Evolutionary conservation across 2,113 vertebrate species (phyloP), one percentile per base, ranked within the genome.

Genomic region (Paralichthys olivaceus): DNA sequence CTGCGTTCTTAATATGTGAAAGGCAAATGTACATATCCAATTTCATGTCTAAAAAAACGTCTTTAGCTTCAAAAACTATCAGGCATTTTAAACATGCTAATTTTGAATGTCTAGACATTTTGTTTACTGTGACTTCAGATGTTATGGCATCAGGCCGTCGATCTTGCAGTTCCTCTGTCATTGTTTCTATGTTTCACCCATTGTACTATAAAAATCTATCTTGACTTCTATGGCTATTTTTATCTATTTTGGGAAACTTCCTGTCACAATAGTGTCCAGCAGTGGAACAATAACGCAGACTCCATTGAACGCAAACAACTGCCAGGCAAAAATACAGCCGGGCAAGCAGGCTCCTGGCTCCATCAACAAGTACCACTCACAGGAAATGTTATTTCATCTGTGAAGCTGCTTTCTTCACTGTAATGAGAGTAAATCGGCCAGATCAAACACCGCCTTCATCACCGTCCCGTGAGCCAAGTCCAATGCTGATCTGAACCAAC

Each of bases 281-380:
- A 29, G 43, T 45, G 67, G 32, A 85, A 89, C 86, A 84, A 86
- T 76, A 80, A 84, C 49, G 65, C 43, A 51, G 69, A 75, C 65
- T 76, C 22, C 58, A 57, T 23, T 81, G 79, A 86, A 60, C 23
- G 57, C 65, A 81, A 66, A 68, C 59, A 67, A 5, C 22, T 2
- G 22, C 58, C n/a, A 47, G 63, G 61, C 63, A 51, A 65, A 71
- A 69, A 60, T 15, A 73, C 14, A 60, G 67, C 26, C 60, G 0
- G 8, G 60, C 49, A 65, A 89, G n/a, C 51, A 54, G 67, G 67
- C 80, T 88, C 77, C 78, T 81, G 84, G 32, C 74, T 79, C 80
- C 77, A 77, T 88, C 72, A 87, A 81, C 86, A 87, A 58, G 54
- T 7, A 7, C 77, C 72, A 71, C 73, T 84, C 83, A 49, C 0